Conservation (phyloP, 2,113 vertebrate species). For the Gymnarchus niloticus region DNA sequence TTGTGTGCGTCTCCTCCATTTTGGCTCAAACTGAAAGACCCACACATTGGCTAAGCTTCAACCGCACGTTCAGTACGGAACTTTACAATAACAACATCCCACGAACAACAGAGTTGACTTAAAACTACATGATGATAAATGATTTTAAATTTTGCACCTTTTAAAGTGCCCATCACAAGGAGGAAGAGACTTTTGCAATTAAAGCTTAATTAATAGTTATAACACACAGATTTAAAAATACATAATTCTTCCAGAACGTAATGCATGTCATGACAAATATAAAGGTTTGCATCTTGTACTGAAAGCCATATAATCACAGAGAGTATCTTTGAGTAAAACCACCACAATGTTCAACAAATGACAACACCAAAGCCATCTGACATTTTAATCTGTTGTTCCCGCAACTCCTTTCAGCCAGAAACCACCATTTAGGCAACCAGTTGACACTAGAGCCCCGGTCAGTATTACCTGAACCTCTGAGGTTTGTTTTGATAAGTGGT, state of each 20-base stretch:
- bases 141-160: background rate
- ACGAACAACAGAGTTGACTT: background rate
- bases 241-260: no score
- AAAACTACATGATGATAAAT: background rate
- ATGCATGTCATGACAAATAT: background rate
- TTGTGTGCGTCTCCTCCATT: no score
- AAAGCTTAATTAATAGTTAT: background rate
- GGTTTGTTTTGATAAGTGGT: background rate
- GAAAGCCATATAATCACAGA: background rate
- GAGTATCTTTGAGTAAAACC: background rate
- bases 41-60: background rate
- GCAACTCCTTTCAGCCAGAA: background rate
- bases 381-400: no score
- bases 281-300: background rate
- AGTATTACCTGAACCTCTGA: background rate
- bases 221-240: no score
- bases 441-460: background rate
- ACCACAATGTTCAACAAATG: background rate
- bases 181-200: background rate
- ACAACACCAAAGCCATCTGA: background rate
- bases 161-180: background rate
- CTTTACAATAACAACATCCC: background rate
- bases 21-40: no score
- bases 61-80: background rate
- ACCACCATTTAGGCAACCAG: background rate